Percentiles rank a stretch among this genome's conserved stretches.
Evolutionary conservation across 2,113 vertebrate species (phyloP).

Genomic region (Malurus melanocephalus): DNA sequence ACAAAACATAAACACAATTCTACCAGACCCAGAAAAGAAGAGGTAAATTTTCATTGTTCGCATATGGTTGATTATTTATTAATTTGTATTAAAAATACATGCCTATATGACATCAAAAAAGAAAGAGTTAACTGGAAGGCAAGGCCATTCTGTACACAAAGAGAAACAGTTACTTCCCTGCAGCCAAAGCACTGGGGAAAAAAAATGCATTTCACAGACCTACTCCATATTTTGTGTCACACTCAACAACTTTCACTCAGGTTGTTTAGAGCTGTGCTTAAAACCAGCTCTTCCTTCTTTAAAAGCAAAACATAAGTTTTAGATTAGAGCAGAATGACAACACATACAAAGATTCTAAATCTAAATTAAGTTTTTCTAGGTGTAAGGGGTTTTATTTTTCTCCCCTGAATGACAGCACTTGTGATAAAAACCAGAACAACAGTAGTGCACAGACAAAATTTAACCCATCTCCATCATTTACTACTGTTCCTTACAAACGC

Average conservation of each 20-base stretch:
- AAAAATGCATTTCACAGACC: neutral
- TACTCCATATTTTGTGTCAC: neutral
- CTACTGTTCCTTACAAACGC: neutral
- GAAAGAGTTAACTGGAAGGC: neutral
- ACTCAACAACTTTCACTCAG: neutral
- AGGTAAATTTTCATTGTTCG: neutral
- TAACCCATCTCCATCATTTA: slow-evolving; percentile 18
- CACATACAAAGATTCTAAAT: slow-evolving; percentile 16
- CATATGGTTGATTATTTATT: neutral
- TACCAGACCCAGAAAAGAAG: neutral
- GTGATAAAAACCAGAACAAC: slow-evolving; percentile 24
- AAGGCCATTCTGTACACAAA: neutral
- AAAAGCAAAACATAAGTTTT: neutral
- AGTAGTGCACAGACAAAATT: neutral
- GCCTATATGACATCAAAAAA: neutral
- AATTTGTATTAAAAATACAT: neutral
- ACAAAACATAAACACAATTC: neutral
- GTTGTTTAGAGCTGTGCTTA: neutral
- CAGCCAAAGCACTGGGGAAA: neutral
- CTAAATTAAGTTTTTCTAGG: slow-evolving; percentile 11
- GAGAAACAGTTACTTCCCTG: neutral
- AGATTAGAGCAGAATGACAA: neutral
- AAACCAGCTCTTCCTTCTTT: neutral
- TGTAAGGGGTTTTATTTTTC: neutral
- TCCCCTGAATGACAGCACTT: neutral